Evolutionary conservation across 2,888 invertebrate genomes (phyloP).

Genomic region (Drosophila percnosoma): DNA sequence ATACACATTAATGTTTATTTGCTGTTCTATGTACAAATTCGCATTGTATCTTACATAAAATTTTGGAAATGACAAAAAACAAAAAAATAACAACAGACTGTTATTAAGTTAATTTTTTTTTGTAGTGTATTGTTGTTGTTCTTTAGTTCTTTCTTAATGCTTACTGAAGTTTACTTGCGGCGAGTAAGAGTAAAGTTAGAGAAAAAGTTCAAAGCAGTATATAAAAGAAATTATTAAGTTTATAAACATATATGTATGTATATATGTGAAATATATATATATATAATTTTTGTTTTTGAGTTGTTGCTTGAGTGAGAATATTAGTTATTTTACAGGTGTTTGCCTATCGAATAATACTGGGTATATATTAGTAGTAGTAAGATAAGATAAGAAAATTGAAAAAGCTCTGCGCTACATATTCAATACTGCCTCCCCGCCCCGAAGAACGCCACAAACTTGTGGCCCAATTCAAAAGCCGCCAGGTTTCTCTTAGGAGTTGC

Average conservation of each 20-base stretch:
- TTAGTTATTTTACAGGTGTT: slow-evolving; percentile 58
- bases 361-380: slow-evolving; percentile 12
- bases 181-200: slow-evolving; percentile 58
- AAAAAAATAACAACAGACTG: slow-evolving; percentile 17
- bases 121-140: slow-evolving; percentile 19
- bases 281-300: slow-evolving; percentile 6
- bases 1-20: slow-evolving; percentile 31
- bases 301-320: slow-evolving; percentile 39
- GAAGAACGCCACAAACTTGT: slow-evolving; percentile 52
- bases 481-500: slow-evolving; percentile 2
- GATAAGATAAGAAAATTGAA: slow-evolving; percentile 23
- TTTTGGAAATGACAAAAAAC: slow-evolving; percentile 16
- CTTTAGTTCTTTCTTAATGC: slow-evolving; percentile 32
- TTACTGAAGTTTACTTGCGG: slow-evolving; percentile 41
- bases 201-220: slow-evolving; percentile 58
- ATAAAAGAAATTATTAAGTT: slow-evolving; percentile 52
- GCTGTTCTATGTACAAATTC: slow-evolving; percentile 39
- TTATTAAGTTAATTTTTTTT: slow-evolving; percentile 5
- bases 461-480: slow-evolving; percentile 57
- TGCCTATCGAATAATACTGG: slow-evolving; percentile 31
- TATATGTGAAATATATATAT: slow-evolving; percentile 26
- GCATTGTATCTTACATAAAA: slow-evolving; percentile 32
- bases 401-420: slow-evolving; percentile 14
- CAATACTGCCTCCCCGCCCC: neutral
- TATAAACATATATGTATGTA: slow-evolving; percentile 47